Percentiles rank a stretch among this genome's conserved stretches.
These are phyloP conservation scores for Pangasius mekongensis DNA, from an alignment of 2,797 vertebrate species.

Conservation along the genomic window DNA sequence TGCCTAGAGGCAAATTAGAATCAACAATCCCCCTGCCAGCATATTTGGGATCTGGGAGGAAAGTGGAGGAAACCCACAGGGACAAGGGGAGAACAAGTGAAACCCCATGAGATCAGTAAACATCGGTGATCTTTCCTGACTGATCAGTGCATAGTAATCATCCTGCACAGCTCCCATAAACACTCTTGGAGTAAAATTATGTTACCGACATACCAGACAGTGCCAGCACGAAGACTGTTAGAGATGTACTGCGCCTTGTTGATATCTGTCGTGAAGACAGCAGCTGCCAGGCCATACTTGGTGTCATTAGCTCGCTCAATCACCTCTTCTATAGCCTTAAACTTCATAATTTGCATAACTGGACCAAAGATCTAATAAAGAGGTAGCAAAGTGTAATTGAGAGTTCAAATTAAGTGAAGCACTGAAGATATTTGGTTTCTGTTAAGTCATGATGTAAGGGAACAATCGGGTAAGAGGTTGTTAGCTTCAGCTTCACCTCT, in stretches of 20 bases:
- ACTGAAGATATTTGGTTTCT: background rate
- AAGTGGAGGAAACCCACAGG: background rate
- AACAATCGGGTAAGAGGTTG: too few relatives aligned
- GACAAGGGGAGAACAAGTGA: background rate
- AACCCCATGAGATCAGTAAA: background rate
- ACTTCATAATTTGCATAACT: constrained; percentile 97
- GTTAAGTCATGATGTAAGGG: background rate
- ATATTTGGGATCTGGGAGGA: background rate
- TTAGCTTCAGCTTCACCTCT: constrained; percentile 77
- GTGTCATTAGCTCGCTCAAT: constrained; percentile 87
- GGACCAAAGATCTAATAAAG: constrained; percentile 90
- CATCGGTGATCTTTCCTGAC: background rate
- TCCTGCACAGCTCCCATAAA: background rate
- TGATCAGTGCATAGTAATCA: background rate
- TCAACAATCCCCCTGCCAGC: background rate
- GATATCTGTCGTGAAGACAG: constrained; percentile 89
- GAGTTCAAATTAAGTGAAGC: background rate
- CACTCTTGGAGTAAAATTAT: background rate
- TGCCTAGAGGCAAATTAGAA: background rate
- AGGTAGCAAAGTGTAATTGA: background rate
- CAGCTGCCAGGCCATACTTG: constrained; percentile 90
- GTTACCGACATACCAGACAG: constrained; percentile 82
- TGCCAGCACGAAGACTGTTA: constrained; percentile 85
- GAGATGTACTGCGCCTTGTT: constrained; percentile 91
- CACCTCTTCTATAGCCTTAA: constrained; percentile 89